Percentiles rank a stretch among this genome's conserved stretches.
Conservation (phyloP, 1,140 invertebrate species). For the Thalassaphorura encarpata region DNA sequence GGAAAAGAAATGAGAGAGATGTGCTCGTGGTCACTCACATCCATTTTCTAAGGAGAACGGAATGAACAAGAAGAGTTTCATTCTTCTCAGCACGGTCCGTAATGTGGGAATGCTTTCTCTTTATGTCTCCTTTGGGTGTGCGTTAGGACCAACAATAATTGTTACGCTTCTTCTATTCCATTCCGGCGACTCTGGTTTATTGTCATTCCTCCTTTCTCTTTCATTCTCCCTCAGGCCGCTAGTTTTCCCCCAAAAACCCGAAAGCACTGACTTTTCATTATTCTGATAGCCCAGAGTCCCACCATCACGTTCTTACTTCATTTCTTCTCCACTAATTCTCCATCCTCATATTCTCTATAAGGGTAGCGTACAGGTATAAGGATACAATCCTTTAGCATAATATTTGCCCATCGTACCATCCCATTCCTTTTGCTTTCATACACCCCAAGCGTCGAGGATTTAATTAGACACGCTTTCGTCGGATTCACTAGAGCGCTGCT, state of each 20-base stretch:
- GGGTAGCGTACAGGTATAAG: too few relatives aligned
- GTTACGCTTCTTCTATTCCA: constrained; percentile 19
- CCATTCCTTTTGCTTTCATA: too few relatives aligned
- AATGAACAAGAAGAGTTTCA: constrained; percentile 16
- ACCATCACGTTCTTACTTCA: not conserved
- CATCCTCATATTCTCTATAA: too few relatives aligned
- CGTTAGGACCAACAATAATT: constrained; percentile 29
- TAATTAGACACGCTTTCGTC: too few relatives aligned
- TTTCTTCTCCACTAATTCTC: too few relatives aligned
- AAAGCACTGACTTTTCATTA: not conserved
- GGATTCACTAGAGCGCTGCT: too few relatives aligned
- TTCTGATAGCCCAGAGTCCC: not conserved
- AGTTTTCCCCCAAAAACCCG: not conserved
- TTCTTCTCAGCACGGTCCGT: not conserved
- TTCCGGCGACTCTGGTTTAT: constrained; percentile 10
- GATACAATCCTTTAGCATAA: too few relatives aligned
- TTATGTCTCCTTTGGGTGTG: constrained; percentile 28
- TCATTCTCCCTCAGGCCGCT: not conserved
- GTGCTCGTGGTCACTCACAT: constrained; percentile 18
- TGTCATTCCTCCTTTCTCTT: constrained; percentile 10
- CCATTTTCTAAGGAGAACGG: constrained; percentile 7
- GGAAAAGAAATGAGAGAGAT: constrained; percentile 12
- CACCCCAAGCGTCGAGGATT: too few relatives aligned
- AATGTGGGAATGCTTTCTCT: constrained; percentile 23
- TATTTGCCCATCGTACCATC: too few relatives aligned